Evolutionary conservation across 2,113 vertebrate species (phyloP), one percentile per base, ranked within the genome.

Genomic region (Rhinoptilus africanus): DNA sequence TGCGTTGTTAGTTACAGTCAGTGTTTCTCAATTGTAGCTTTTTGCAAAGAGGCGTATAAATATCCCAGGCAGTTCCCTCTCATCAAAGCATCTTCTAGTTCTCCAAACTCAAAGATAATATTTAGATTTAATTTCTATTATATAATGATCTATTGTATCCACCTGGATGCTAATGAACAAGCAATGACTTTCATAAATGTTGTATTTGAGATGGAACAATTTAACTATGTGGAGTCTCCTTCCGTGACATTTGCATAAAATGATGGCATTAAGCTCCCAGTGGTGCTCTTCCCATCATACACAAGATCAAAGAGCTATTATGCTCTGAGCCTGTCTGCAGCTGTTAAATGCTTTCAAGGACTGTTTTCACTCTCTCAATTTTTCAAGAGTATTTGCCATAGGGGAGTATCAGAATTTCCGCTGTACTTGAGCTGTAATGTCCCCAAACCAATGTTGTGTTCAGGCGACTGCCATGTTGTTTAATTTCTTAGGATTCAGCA

Each of bases 231-330:
- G 53, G 64, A 72, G 74, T 79, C 63, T 85, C 72, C 75, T 83
- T 92, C 76, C 1, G 1, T 95, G 92, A 92, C 34, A 96, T 84
- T 93, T 92, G 72, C 90, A 93, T 96, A 90, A 92, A 89, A 83
- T 78, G 88, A 92, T 94, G 76, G 37, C 53, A 72, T 95, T 96
- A 88, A 92, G 62, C 67, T 96, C 93, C 88, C 90, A 79, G 76
- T 60, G 56, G 92, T 90, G 56, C 23, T 87, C 43, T 92, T 93
- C 82, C 78, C 62, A 76, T 85, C 78, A 88, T n/a, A 90, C n/a
- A 60, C 12, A 43, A 68, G 90, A 94, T 89, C 74, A 94, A 96
- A 97, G 85, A 92, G 37, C 77, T 84, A 75, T 93, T 97, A 85
- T 89, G 47, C 69, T 88, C 66, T 67, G 48, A 88, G 71, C 45